A percentile compares a stretch with the other conserved stretches of the same genome.
phyloP scores from a whole-genome alignment of 2,797 vertebrate species.

The Pseudochirops cupreus region DNA sequence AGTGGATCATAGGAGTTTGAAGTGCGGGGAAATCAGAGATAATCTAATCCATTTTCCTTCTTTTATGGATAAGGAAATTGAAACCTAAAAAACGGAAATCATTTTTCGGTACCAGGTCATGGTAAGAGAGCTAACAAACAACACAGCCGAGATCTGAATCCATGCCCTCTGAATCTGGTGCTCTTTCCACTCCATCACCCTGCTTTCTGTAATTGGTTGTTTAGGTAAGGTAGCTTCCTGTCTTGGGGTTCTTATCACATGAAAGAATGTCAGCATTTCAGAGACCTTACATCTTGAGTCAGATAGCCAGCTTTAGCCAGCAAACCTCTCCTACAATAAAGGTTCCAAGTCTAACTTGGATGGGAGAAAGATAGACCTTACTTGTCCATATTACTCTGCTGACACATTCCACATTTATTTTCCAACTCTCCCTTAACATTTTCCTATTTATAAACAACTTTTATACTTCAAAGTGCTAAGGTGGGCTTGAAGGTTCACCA shows the following conservation, averaged over 20 bases:
- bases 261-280: conserved; percentile 37
- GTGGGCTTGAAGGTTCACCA: conserved; percentile 23
- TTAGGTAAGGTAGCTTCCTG: conserved; percentile 9
- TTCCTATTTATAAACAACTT: neutral
- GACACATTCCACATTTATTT: neutral
- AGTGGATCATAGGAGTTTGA: neutral
- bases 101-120: neutral
- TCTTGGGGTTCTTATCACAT: conserved; percentile 27
- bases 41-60: neutral
- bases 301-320: neutral
- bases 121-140: neutral
- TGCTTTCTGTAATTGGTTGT: neutral
- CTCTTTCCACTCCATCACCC: neutral
- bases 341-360: neutral
- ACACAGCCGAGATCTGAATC: neutral
- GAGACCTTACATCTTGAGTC: neutral
- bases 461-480: conserved; percentile 19
- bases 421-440: neutral
- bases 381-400: neutral
- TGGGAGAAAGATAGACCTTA: conserved; percentile 28
- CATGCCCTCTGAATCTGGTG: neutral
- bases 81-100: neutral
- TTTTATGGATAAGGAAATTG: neutral
- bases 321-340: neutral
- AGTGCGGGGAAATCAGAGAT: neutral